A percentile compares a stretch with the other conserved stretches of the same genome.
Evolutionary conservation across 2,888 invertebrate genomes (phyloP).

Genomic region (Helicoverpa assulta): DNA sequence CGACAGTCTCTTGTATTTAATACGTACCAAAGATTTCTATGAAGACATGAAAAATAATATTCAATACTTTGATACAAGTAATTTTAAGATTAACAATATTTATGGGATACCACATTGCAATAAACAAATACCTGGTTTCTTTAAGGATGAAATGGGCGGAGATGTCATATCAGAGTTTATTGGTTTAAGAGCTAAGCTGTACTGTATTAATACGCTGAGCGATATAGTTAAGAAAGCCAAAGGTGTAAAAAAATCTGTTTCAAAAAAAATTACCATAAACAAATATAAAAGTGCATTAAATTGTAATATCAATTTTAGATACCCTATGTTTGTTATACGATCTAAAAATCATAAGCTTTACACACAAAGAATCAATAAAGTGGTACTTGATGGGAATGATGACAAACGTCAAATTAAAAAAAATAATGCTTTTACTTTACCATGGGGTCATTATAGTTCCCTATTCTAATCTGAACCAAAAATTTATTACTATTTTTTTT

Average conservation of each 20-base stretch:
- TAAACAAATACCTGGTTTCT: constrained; percentile 20
- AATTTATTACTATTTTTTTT: too few species aligned
- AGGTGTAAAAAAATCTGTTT: constrained; percentile 15
- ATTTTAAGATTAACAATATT: constrained; percentile 11
- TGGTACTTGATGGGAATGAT: constrained; percentile 4
- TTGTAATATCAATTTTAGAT: too few species aligned
- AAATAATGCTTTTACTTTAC: constrained; percentile 1
- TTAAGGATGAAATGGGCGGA: constrained; percentile 37
- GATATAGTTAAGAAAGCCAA: constrained; percentile 15
- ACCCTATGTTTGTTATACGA: not conserved
- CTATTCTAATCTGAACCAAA: too few species aligned
- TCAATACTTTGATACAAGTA: constrained; percentile 21
- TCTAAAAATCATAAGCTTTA: constrained; percentile 9
- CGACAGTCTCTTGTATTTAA: constrained; percentile 31
- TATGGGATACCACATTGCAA: constrained; percentile 12
- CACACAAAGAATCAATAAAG: constrained; percentile 9
- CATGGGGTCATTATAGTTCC: constrained; percentile 8
- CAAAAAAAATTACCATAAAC: constrained; percentile 2
- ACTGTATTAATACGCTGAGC: constrained; percentile 16
- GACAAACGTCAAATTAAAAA: constrained; percentile 8
- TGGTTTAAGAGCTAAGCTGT: constrained; percentile 35
- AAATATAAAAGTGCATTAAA: too few species aligned
- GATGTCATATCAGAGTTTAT: constrained; percentile 32
- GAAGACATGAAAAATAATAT: constrained; percentile 7
- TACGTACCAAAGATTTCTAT: constrained; percentile 22